Conservation (phyloP, 1,140 invertebrate species). For the Pararge aegeria region DNA sequence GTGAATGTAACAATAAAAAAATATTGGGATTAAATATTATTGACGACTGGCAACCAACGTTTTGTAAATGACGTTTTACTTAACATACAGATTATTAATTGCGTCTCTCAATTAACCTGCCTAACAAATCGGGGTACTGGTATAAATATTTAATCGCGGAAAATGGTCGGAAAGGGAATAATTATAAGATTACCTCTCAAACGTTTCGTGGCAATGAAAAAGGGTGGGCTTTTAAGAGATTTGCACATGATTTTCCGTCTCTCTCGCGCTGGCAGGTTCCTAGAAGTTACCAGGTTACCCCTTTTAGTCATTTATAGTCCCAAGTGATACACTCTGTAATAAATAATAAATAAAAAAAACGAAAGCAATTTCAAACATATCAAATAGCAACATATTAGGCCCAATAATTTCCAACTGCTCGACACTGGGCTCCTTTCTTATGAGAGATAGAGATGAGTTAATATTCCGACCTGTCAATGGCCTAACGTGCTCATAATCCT, state of each 20-base stretch:
- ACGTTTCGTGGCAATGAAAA: slow-evolving; percentile 57
- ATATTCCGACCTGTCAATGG: no score
- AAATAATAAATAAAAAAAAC: no score
- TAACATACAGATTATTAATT: slow-evolving; percentile 50
- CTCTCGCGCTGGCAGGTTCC: slow-evolving; percentile 25
- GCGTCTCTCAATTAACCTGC: slow-evolving; percentile 56
- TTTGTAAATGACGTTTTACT: slow-evolving; percentile 21
- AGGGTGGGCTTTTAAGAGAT: slow-evolving; percentile 59
- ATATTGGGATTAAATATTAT: neutral
- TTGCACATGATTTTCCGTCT: slow-evolving; percentile 33
- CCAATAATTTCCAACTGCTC: no score
- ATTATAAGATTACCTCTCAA: slow-evolving; percentile 74
- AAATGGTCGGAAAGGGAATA: slow-evolving; percentile 71
- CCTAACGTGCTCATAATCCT: no score
- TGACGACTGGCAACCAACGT: neutral
- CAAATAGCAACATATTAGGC: no score
- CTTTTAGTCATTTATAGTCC: slow-evolving; percentile 32
- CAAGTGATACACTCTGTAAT: no score
- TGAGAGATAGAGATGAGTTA: no score
- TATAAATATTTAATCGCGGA: slow-evolving; percentile 69
- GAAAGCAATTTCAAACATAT: no score
- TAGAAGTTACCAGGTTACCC: slow-evolving; percentile 37
- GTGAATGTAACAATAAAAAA: slow-evolving; percentile 35
- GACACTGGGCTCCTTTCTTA: no score
- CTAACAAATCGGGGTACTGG: slow-evolving; percentile 57